Conservation (phyloP, 2,113 vertebrate genomes). For the Oriolus oriolus region DNA sequence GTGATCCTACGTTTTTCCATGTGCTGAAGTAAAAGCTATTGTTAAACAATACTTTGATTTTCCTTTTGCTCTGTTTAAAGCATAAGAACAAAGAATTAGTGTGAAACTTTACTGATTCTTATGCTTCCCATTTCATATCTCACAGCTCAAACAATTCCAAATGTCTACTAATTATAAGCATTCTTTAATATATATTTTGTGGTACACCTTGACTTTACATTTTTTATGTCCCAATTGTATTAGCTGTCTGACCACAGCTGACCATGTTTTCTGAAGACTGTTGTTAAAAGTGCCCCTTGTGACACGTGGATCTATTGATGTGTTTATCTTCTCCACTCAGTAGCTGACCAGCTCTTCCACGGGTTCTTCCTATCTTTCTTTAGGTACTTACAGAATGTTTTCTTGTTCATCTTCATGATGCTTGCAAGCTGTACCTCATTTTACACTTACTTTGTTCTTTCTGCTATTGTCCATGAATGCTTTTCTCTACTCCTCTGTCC, state of each 20-base stretch:
- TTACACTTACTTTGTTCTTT: neutral
- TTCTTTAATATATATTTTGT: neutral
- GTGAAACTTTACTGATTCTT: neutral
- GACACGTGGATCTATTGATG: accelerated
- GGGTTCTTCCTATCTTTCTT: neutral
- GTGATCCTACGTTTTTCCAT: neutral
- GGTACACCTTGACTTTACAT: neutral
- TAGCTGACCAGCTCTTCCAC: neutral
- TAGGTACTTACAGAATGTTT: neutral
- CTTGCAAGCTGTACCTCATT: neutral
- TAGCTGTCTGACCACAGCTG: neutral
- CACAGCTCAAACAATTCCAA: neutral
- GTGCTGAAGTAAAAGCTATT: neutral
- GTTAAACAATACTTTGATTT: neutral
- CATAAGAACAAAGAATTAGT: neutral
- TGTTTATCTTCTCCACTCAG: neutral
- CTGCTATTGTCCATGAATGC: neutral
- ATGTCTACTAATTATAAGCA: neutral
- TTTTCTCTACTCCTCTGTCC: neutral
- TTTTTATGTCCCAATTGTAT: neutral
- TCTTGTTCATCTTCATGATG: neutral
- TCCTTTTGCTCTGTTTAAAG: neutral
- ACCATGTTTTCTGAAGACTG: neutral
- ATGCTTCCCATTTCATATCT: neutral
- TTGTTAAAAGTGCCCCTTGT: neutral